Base-by-base conservation (phyloP, 2,888 invertebrate species). In the Eretmocerus hayati region DNA sequence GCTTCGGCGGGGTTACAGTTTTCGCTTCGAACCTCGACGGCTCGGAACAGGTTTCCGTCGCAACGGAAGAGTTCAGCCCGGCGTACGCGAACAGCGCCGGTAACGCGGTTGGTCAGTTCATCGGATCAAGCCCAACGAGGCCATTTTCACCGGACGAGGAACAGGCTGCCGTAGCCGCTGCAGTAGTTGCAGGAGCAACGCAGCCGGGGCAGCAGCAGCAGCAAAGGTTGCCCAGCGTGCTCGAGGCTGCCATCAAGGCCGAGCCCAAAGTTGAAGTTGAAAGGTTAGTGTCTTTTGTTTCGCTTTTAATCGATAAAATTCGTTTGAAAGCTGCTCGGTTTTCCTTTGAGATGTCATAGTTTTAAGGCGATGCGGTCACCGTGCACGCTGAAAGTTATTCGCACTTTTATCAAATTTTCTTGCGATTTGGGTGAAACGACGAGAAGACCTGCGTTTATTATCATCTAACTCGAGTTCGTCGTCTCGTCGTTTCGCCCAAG, bases 191-290 rank as follows among this genome's bases (percentile, higher is more conserved):
- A n/a, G 26, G 23, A 5, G n/a, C 13, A 11, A 20, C 41, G 21
- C 46, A 52, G 30, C 40, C 40, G 16, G 71, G 74, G 3, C 37
- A 19, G 32, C 33, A 3, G 39, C 45, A 45, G 31, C 52, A 53
- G 41, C 72, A 75, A 50, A 72, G 78, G 56, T 60, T 79, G 54
- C 81, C 85, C 21, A 85, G 86, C 18, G 81, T 88, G n/a, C 72
- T 89, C 33, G 89, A 89, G 69, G 88, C 89, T 13, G 89, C 88
- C 37, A 89, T 90, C 60, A 90, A 90, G 67, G 89, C 89, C 13
- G 88, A 90, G 62, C 90, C 90, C 8, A 88, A 90, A 64, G 88
- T 87, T 9, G 87, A 87, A 67, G 76, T 78, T 15, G 79, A 78
- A 59, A 72, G 76, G 62, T 71, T 43, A 1, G 51, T 21, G 11